Base-by-base conservation (phyloP, 2,113 vertebrate species). In the Forbesichthys agassizii region DNA sequence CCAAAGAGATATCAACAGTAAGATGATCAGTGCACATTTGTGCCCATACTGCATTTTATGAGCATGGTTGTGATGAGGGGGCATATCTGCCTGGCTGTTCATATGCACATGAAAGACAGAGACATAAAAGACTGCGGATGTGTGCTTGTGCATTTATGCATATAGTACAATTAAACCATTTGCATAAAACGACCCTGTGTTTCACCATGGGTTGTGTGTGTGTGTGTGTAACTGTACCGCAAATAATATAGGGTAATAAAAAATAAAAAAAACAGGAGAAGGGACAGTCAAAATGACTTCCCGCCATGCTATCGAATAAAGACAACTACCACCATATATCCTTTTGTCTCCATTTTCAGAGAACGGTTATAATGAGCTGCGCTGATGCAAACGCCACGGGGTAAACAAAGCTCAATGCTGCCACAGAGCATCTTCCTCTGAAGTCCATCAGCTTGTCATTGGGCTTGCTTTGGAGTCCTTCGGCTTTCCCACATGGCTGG, bases 401-500 rank as follows among this genome's bases (percentile, higher is more conserved):
- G 78, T 77, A 77, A 83, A 89, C 78, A 82, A 49, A 51, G 69
- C 53, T 67, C 65, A 81, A 79, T 72, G 69, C 84, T 80, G 75
- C 79, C 82, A 9, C 78, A 52, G 42, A 60, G 77, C 83, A 77
- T 5, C 36, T 42, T 77, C 80, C 70, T 83, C 82, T 71, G 67
- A 81, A 76, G 80, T 83, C 83, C 80, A 87, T 85, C 80, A 87
- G 79, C 76, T 80, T 87, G 84, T 87, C 84, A 66, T 81, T 75
- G 57, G 33, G 66, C 74, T 81, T 81, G 77, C 74, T 77, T 77
- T 79, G 55, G 80, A 79, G 85, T 87, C 88, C 90, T 88, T 89
- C 89, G 88, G 84, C 74, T 86, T 85, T 80, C 84, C 68, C 83
- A 84, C 88, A 80, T 81, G 84, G 85, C 80, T 77, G 11, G 51